Base-by-base conservation (phyloP, 2,797 vertebrate genomes). In the Austrolebias charrua region DNA sequence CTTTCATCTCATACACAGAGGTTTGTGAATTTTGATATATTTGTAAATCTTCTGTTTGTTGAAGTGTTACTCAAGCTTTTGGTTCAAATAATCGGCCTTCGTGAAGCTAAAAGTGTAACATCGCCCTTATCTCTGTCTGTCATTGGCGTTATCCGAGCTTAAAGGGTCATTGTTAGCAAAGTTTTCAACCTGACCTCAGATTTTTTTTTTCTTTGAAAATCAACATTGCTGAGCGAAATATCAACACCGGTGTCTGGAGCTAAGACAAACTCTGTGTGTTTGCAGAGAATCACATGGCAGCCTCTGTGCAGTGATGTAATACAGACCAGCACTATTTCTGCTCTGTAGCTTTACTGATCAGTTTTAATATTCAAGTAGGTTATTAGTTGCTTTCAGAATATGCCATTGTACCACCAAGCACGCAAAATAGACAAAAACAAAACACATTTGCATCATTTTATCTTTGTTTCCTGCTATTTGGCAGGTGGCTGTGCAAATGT, bases 211-310 rank as follows among this genome's bases (percentile, higher is more conserved):
- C 35, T 19, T 24, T 51, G 56, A 64, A 58, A 60, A 53, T 61
- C 24, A 60, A 59, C 66, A 70, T 47, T 40, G 29, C 44, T 0
- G 54, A 24, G 63, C 50, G 45, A 70, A 73, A 69, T 56, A 68
- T 63, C 45, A 59, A 45, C 38, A 47, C 52, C 49, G 71, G 54
- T 28, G 3, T 55, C 47, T 75, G 55, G 54, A 35, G 50, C 35
- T 0, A 3, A 66, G 42, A 69, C 58, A 7, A 66, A 15, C 20
- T 24, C 42, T 51, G 40, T 70, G 40, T 70, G 59, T 48, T 63
- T 48, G 62, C 51, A 53, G 14, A 51, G 29, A 65, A 40, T 67
- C 50, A 72, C 54, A 58, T 47, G 50, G 15, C 66, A 40, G 57
- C 28, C 15, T 57, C 24, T 53, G 28, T 12, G 44, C 49, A 33